A percentile compares a stretch with the other conserved stretches of the same genome.
Conservation (phyloP, 2,797 vertebrate species). For the Chromobotia macracanthus region DNA sequence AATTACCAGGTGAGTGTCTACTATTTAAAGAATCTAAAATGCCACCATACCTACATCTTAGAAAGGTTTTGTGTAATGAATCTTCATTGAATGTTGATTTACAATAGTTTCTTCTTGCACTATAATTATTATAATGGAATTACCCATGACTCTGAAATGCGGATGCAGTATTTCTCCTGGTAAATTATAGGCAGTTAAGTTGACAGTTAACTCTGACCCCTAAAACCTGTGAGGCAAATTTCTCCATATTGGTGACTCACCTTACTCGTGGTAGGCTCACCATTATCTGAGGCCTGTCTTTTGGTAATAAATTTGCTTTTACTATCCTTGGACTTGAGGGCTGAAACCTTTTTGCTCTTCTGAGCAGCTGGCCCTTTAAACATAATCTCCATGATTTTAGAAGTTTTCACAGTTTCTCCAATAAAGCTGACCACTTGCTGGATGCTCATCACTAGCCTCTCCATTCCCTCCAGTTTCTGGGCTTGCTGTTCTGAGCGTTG, state of each 20-base stretch:
- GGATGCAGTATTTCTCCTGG: background rate
- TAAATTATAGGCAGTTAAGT: background rate
- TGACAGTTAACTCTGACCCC: no score
- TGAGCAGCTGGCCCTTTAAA: conserved; percentile 73
- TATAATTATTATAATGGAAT: background rate
- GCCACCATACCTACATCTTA: background rate
- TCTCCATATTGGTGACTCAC: conserved; percentile 15
- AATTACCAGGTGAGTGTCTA: background rate
- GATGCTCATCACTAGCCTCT: conserved; percentile 83
- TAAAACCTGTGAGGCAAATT: background rate
- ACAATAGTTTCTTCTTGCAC: background rate
- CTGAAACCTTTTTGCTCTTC: conserved; percentile 61
- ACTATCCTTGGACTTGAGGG: conserved; percentile 68
- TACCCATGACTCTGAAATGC: background rate
- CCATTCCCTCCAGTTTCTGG: conserved; percentile 86
- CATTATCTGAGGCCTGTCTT: conserved; percentile 71
- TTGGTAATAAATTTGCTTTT: conserved; percentile 71
- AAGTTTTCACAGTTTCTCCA: conserved; percentile 82
- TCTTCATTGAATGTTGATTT: background rate
- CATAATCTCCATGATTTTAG: conserved; percentile 77
- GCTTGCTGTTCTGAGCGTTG: conserved; percentile 84
- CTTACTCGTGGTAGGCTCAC: conserved; percentile 64
- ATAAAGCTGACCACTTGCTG: conserved; percentile 86
- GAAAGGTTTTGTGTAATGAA: background rate
- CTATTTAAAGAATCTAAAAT: background rate